Evolutionary conservation across 2,888 invertebrate genomes (phyloP).

Genomic region (Pandemis corylana): DNA sequence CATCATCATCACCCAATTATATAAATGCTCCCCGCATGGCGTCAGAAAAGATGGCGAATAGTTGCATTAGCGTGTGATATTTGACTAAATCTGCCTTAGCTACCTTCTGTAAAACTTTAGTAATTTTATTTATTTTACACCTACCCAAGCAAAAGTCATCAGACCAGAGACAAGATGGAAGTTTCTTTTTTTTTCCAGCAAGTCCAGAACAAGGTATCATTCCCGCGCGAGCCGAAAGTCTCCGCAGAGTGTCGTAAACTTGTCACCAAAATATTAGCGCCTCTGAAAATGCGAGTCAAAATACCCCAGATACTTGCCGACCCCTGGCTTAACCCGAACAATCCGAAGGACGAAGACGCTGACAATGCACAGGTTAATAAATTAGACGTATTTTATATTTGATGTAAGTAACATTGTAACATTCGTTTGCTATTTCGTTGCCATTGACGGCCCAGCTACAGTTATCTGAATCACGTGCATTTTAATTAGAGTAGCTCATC

Average conservation of each 20-base stretch:
- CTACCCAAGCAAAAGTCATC: too few species aligned
- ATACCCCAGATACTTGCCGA: constrained; percentile 88
- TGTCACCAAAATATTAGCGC: constrained; percentile 89
- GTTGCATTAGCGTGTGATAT: too few species aligned
- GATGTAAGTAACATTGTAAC: constrained; percentile 1
- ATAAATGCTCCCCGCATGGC: too few species aligned
- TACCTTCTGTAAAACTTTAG: too few species aligned
- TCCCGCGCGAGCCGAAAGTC: constrained; percentile 88
- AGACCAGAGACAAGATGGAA: not conserved
- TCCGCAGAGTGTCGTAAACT: constrained; percentile 87
- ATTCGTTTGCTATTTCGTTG: constrained; percentile 3
- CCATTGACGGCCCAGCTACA: not conserved
- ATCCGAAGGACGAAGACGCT: constrained; percentile 70
- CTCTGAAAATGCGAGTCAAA: constrained; percentile 87
- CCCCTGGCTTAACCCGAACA: constrained; percentile 85
- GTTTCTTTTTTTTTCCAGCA: constrained; percentile 77
- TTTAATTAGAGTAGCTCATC: not conserved
- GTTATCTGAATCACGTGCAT: not conserved
- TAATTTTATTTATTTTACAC: too few species aligned
- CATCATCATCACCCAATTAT: too few species aligned
- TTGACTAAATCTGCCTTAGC: too few species aligned
- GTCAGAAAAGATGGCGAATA: too few species aligned
- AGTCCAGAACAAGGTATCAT: constrained; percentile 89
- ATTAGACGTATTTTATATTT: constrained; percentile 5
- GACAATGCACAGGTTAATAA: constrained; percentile 51